Conservation (phyloP, 2,888 invertebrate species). For the Charanyca ferruginea region DNA sequence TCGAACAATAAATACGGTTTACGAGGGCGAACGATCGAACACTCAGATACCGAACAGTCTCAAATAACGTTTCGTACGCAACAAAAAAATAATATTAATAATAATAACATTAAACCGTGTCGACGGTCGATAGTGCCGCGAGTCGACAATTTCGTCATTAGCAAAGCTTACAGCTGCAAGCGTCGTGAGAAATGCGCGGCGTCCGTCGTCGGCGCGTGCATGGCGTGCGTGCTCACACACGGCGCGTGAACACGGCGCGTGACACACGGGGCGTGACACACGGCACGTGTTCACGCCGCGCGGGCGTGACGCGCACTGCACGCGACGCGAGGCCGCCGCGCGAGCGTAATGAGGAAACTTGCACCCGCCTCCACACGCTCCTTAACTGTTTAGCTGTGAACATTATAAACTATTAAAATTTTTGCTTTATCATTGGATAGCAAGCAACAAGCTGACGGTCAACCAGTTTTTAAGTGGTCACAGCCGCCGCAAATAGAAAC, state of each 20-base stretch:
- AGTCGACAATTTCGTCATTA: constrained; percentile 85
- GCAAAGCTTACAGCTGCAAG: constrained; percentile 90
- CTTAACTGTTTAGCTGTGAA: constrained; percentile 86
- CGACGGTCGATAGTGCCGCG: constrained; percentile 76
- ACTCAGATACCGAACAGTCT: constrained; percentile 89
- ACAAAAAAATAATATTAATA: constrained; percentile 78
- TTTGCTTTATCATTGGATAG: background rate
- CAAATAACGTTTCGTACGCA: constrained; percentile 90
- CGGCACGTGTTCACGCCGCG: background rate
- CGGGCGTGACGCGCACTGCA: constrained; percentile 40
- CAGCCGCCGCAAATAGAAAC: background rate
- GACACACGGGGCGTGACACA: background rate
- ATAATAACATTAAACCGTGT: constrained; percentile 71
- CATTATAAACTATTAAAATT: constrained; percentile 18
- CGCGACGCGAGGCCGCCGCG: constrained; percentile 94
- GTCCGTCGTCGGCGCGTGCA: constrained; percentile 60
- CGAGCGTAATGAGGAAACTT: constrained; percentile 68
- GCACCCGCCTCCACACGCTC: constrained; percentile 93
- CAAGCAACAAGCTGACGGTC: background rate
- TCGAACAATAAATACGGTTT: constrained; percentile 83
- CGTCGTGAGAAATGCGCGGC: constrained; percentile 83
- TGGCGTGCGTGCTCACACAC: constrained; percentile 63
- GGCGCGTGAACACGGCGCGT: constrained; percentile 59
- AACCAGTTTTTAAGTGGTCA: background rate
- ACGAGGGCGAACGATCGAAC: constrained; percentile 84